Conservation (phyloP, 2,888 invertebrate species). For the Perdita meconis region DNA sequence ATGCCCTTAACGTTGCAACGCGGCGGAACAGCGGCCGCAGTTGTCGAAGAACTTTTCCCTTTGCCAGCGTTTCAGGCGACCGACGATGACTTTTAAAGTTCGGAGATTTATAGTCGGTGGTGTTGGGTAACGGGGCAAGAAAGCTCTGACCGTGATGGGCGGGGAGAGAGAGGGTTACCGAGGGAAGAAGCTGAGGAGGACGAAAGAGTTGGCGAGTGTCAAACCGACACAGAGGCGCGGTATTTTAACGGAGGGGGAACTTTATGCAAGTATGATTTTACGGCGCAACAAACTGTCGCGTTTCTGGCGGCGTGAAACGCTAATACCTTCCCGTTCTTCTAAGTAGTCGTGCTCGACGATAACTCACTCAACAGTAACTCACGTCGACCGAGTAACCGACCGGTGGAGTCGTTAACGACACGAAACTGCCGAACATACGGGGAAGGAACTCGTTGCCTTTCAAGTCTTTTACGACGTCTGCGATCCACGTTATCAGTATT, state of each 20-base stretch:
- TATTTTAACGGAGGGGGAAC: constrained; percentile 70
- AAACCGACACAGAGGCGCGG: constrained; percentile 51
- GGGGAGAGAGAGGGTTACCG: constrained; percentile 3
- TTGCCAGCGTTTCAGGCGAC: constrained; percentile 42
- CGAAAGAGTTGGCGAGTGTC: constrained; percentile 48
- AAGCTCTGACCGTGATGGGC: constrained; percentile 19
- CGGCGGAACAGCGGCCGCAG: constrained; percentile 7
- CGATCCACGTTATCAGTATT: no score
- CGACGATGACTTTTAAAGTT: constrained; percentile 72
- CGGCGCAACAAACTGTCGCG: constrained; percentile 76
- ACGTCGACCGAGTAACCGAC: constrained; percentile 43
- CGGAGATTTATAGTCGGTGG: constrained; percentile 67
- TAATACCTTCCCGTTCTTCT: constrained; percentile 79
- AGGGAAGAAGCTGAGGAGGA: constrained; percentile 3
- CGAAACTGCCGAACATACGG: not conserved
- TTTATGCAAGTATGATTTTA: constrained; percentile 77
- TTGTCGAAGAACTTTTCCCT: constrained; percentile 56
- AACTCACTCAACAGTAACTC: constrained; percentile 68
- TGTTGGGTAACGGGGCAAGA: constrained; percentile 32
- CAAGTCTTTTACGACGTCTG: not conserved
- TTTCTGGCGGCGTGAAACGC: constrained; percentile 74
- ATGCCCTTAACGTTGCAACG: constrained; percentile 47
- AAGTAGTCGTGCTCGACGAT: constrained; percentile 72
- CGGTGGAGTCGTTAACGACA: not conserved
- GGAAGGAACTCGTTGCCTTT: not conserved